phyloP scores from a whole-genome alignment of 1,140 invertebrate species.

The Stratiolaelaps scimitus region DNA sequence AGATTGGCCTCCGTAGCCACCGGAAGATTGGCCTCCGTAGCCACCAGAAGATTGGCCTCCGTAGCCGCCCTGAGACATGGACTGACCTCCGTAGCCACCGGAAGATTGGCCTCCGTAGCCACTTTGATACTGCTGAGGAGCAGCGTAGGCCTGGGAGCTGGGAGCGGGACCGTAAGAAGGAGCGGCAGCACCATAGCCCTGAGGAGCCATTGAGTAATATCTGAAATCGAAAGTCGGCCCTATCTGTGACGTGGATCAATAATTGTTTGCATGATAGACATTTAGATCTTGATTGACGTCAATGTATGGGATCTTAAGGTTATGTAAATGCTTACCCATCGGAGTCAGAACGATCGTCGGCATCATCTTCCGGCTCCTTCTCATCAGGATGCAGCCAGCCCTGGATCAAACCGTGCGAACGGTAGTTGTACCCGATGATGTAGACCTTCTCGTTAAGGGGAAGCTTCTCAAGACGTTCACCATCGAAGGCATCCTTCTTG shows the following conservation, averaged over 20 bases:
- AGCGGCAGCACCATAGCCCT: not conserved
- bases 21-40: too few species aligned
- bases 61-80: too few species aligned
- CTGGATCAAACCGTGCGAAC: not conserved
- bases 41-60: too few species aligned
- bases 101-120: too few species aligned
- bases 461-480: constrained; percentile 27
- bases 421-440: constrained; percentile 13
- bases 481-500: constrained; percentile 18
- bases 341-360: not conserved
- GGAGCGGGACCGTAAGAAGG: constrained; percentile 15
- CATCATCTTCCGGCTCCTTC: not conserved
- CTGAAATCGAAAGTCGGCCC: not conserved
- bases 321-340: not conserved
- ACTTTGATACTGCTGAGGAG: too few species aligned
- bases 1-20: not conserved
- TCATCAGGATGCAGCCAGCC: not conserved
- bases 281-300: too few species aligned
- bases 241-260: too few species aligned
- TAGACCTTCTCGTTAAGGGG: constrained; percentile 25
- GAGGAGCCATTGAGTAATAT: not conserved
- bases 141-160: not conserved
- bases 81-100: too few species aligned
- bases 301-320: too few species aligned
- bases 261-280: too few species aligned